A percentile compares a stretch with the other conserved stretches of the same genome.
These are phyloP conservation scores for Coilia nasus DNA, from an alignment of 2,797 vertebrate genomes.

Conservation along the genomic window DNA sequence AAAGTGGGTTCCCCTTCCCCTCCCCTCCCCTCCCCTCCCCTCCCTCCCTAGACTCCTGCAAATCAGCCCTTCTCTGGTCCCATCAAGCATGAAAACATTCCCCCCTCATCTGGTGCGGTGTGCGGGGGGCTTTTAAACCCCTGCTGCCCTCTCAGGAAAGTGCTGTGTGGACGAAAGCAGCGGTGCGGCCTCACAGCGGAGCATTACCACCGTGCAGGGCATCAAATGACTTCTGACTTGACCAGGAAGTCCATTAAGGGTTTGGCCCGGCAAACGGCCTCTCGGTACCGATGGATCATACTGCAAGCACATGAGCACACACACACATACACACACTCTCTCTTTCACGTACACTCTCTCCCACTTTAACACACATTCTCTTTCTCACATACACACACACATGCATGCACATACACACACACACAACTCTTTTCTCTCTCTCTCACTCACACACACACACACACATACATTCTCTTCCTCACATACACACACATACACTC, in stretches of 20 bases:
- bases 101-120: neutral
- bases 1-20: neutral
- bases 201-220: constrained; percentile 19
- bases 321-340: neutral
- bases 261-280: constrained; percentile 17
- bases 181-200: constrained; percentile 17
- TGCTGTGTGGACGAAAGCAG: constrained; percentile 22
- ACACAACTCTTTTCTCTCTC: neutral
- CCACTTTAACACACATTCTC: neutral
- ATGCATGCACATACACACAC: neutral
- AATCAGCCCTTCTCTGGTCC: neutral
- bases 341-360: neutral
- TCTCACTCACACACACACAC: neutral
- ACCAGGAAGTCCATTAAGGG: constrained; percentile 36
- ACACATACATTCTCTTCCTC: neutral
- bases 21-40: neutral
- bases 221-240: constrained; percentile 28
- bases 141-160: constrained; percentile 10
- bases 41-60: too few species aligned
- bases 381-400: neutral
- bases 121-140: constrained; percentile 23
- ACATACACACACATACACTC: neutral
- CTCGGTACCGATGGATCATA: constrained; percentile 4
- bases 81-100: neutral
- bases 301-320: neutral